Base-by-base conservation (phyloP, 2,797 vertebrate genomes). In the Tarsius wallacei region DNA sequence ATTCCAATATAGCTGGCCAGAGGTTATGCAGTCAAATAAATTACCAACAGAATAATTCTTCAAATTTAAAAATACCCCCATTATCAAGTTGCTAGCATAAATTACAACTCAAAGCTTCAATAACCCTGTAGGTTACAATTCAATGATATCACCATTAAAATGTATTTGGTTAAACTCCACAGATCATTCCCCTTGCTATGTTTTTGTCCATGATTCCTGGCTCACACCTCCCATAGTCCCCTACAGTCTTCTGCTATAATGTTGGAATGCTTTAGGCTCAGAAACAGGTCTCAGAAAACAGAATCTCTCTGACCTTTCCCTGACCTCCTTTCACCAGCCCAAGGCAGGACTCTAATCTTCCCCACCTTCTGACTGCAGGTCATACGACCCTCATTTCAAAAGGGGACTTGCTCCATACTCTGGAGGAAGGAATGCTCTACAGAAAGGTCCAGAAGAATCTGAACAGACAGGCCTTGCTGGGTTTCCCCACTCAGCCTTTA, bases 91-190 rank as follows among this genome's bases (percentile, higher is more conserved):
- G 19, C 10, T 77, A 51, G 61, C 63, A 51, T 86, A 66, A 86
- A 36, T 51, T 93, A 80, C 90, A 93, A 74, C 49, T 66, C n/a
- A 59, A 66, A 93, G 73, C 68, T 93, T 85, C 80, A 96, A 55
- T 49, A 85, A 85, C 28, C 28, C 51, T 31, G 4, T 84, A 64
- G 53, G 49, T 64, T 90, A 78, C 71, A 55, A 71, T 84, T 49
- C 59, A 70, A 77, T 89, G 33, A 55, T 71, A 33, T 33, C n/a
- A 22, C 42, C 17, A 78, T 71, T 55, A 49, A 73, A 47, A 78
- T 57, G 28, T 78, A 22, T 78, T 77, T 64, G 55, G 53, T 84
- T 78, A 71, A 64, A 85, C 24, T 78, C 49, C 36, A 70, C 24
- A 51, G 63, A 85, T 85, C 11, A 71, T n/a, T 84, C 10, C 19